Conservation (phyloP, 2,113 vertebrate genomes). For the Apaloderma vittatum region DNA sequence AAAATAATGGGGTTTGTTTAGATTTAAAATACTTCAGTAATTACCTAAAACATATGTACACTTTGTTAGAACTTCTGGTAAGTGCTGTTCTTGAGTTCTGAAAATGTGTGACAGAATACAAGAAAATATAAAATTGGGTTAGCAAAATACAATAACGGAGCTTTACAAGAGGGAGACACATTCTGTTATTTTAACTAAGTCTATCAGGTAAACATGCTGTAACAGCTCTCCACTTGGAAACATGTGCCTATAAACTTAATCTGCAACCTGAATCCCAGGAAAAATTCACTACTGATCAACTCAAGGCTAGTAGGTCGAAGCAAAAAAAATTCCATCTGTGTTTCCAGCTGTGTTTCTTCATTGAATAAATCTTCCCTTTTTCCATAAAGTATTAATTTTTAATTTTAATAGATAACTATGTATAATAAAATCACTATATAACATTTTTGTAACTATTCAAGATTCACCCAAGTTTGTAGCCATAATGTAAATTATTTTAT, state of each 20-base stretch:
- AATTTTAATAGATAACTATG: conserved; percentile 27
- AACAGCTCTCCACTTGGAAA: conserved; percentile 54
- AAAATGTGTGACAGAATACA: conserved; percentile 73
- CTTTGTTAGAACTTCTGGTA: conserved; percentile 62
- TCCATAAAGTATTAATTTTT: neutral
- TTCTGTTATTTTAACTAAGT: conserved; percentile 21
- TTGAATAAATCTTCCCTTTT: conserved; percentile 18
- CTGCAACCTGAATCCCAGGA: conserved; percentile 19
- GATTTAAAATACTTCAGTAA: conserved; percentile 72
- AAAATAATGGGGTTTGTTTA: conserved; percentile 74
- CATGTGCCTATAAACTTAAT: neutral
- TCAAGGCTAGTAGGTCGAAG: neutral
- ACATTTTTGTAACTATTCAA: conserved; percentile 39
- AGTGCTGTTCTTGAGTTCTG: conserved; percentile 53
- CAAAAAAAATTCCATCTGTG: neutral
- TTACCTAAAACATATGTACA: conserved; percentile 66
- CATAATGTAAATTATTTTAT: conserved; percentile 22
- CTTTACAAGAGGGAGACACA: conserved; percentile 39
- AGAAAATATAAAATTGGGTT: conserved; percentile 74
- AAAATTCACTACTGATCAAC: conserved; percentile 12
- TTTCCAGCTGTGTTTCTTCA: neutral
- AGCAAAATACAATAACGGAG: conserved; percentile 34
- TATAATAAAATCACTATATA: conserved; percentile 63
- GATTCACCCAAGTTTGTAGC: conserved; percentile 1
- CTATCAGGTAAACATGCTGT: conserved; percentile 50